Evolutionary conservation across 2,113 vertebrate species (phyloP).

Genomic region (Callipepla squamata): DNA sequence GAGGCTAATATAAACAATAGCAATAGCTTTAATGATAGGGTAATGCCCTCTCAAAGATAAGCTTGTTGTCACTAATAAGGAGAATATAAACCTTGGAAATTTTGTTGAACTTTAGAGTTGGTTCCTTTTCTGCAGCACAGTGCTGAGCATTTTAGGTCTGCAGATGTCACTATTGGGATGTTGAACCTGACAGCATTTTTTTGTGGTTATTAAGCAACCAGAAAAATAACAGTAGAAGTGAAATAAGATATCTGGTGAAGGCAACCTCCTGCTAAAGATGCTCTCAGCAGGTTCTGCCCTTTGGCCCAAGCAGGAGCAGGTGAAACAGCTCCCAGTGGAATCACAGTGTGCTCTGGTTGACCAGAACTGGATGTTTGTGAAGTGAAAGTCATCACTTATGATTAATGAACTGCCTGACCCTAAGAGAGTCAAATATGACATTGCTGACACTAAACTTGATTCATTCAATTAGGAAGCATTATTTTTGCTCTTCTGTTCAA

Average conservation of each 20-base stretch:
- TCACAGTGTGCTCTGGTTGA: not conserved
- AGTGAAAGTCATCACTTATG: not conserved
- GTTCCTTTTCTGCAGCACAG: not conserved
- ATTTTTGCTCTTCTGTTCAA: not conserved
- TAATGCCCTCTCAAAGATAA: not conserved
- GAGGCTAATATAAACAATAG: not conserved
- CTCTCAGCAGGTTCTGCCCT: not conserved
- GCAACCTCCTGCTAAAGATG: not conserved
- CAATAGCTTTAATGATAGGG: not conserved
- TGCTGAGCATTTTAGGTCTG: not conserved
- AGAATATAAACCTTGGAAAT: not conserved
- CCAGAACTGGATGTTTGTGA: not conserved
- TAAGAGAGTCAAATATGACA: too few relatives aligned
- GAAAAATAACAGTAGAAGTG: not conserved
- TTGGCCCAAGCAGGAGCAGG: not conserved
- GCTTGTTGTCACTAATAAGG: not conserved
- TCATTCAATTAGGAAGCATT: not conserved
- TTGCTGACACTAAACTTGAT: not conserved
- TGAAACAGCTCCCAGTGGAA: not conserved
- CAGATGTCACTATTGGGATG: not conserved
- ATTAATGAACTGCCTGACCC: not conserved
- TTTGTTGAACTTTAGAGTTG: not conserved
- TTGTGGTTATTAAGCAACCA: not conserved
- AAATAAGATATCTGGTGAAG: not conserved
- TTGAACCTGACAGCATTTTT: not conserved